Evolutionary conservation across 30 jellyfish, hydroid and myxozoan species (phyloP).

Genomic region (Pelagia noctiluca): DNA sequence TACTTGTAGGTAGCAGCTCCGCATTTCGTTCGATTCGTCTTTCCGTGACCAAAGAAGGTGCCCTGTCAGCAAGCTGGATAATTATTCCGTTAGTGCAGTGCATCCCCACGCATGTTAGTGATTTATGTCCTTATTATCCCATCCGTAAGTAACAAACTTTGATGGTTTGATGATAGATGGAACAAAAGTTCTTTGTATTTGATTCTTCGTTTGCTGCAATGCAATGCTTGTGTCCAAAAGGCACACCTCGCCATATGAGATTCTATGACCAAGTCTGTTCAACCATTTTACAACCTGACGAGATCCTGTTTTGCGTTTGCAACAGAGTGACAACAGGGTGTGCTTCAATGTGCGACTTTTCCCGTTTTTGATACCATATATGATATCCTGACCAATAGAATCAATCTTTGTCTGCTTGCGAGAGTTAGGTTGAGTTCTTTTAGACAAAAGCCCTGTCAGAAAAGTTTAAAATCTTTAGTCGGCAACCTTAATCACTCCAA

Average conservation of each 20-base stretch:
- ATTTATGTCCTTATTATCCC: constrained; percentile 10
- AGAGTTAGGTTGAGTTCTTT: background rate
- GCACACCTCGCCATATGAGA: constrained; percentile 2
- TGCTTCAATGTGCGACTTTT: constrained; percentile 11
- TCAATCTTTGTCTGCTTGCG: background rate
- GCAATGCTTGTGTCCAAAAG: constrained; percentile 11
- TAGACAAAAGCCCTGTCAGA: too few relatives aligned
- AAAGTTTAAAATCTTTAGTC: constrained; percentile 21
- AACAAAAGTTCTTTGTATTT: background rate
- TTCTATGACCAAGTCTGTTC: background rate
- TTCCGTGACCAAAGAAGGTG: background rate
- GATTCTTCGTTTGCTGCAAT: constrained; percentile 6
- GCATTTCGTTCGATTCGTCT: constrained; percentile 1
- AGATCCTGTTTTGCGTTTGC: constrained; percentile 17
- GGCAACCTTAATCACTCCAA: constrained; percentile 50
- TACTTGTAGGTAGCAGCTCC: constrained; percentile 25
- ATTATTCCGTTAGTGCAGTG: constrained; percentile 40
- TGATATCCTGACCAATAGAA: background rate
- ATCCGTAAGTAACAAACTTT: background rate
- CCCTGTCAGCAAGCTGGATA: constrained; percentile 14
- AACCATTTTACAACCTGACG: constrained; percentile 1
- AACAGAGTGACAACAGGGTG: background rate
- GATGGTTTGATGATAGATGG: constrained; percentile 24
- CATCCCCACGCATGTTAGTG: constrained; percentile 20
- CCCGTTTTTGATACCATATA: constrained; percentile 8